phyloP scores from a whole-genome alignment of 2,888 invertebrate genomes.

The Troilus luridus region DNA sequence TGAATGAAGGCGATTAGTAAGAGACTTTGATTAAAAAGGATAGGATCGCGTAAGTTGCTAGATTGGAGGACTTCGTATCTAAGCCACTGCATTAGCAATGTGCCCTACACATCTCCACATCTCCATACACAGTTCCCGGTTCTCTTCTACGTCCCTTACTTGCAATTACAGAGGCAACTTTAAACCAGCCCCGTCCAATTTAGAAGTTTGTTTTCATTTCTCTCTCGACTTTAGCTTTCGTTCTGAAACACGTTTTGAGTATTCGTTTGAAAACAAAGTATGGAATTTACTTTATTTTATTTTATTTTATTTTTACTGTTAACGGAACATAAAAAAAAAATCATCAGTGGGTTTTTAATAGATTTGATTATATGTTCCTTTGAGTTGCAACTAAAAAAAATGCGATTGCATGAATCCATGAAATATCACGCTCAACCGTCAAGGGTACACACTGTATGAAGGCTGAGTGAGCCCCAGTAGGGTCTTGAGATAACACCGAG shows the following conservation, averaged over 20 bases:
- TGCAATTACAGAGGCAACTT: constrained; percentile 22
- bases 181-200: background rate
- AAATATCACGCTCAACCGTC: no score
- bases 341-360: no score
- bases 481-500: no score
- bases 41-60: background rate
- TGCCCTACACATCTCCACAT: constrained; percentile 17
- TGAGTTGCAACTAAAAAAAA: no score
- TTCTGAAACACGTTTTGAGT: background rate
- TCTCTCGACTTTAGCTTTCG: background rate
- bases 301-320: no score
- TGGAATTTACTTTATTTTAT: no score
- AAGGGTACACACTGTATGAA: no score
- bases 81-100: constrained; percentile 31
- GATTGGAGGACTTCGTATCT: background rate
- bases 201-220: background rate
- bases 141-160: background rate
- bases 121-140: background rate
- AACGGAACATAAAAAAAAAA: no score
- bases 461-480: no score
- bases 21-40: background rate
- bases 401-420: no score
- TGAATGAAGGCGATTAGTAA: background rate
- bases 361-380: no score
- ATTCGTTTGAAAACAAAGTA: background rate